phyloP scores from a whole-genome alignment of 2,113 vertebrate genomes.

The western clawed frog (Xenopus tropicalis) region UCB_Xtro_10.0 CM004443.2:105511501-105512000 shows the following conservation, averaged over 20 bases:
- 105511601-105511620: no score
- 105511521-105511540: no score
- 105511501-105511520: no score
- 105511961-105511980: slow-evolving; percentile 95
- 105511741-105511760: slow-evolving; percentile 5
- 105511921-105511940: slow-evolving; percentile 82
- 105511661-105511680: neutral
- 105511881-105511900: slow-evolving; percentile 39
- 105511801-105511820: neutral
- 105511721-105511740: neutral
- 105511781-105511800: neutral
- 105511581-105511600: no score
- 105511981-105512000: slow-evolving; percentile 90
- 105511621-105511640: no score
- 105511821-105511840: neutral
- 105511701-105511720: neutral
- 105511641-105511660: slow-evolving; percentile 6
- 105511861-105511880: slow-evolving; percentile 5
- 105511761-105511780: neutral
- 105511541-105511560: no score
- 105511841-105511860: neutral
- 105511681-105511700: neutral
- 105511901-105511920: slow-evolving; percentile 70
- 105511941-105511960: slow-evolving; percentile 91
- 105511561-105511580: no score